Conservation (phyloP, 2,113 vertebrate species). For the Menidia beryllina region DNA sequence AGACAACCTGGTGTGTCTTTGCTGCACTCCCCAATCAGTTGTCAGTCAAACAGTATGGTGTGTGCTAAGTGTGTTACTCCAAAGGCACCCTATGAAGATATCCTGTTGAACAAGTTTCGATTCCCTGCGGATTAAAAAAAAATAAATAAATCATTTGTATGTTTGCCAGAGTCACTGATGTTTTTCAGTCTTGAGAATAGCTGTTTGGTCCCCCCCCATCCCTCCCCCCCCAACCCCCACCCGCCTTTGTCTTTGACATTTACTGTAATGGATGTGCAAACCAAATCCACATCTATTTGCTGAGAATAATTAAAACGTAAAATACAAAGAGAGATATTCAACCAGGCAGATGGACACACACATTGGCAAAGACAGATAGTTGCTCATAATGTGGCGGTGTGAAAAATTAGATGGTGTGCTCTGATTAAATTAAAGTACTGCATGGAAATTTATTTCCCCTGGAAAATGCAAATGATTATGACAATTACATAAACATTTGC, state of each 20-base stretch:
- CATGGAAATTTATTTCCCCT: constrained; percentile 21
- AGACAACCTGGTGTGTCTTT: constrained; percentile 3
- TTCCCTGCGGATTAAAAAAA: background rate
- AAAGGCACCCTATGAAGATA: constrained; percentile 13
- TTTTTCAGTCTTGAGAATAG: constrained; percentile 11
- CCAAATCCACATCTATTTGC: background rate
- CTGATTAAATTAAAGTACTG: constrained; percentile 30
- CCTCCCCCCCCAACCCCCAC: too few relatives aligned
- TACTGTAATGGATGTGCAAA: background rate
- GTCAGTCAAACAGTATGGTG: constrained; percentile 40
- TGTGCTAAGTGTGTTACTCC: constrained; percentile 24
- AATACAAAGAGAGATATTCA: background rate
- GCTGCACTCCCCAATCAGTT: constrained; percentile 5
- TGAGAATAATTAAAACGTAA: background rate
- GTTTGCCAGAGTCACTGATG: background rate
- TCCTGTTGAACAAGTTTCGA: constrained; percentile 25
- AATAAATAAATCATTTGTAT: background rate
- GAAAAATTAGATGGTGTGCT: background rate
- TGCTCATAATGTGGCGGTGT: constrained; percentile 4
- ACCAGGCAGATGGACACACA: background rate
- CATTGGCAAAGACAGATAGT: background rate
- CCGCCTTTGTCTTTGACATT: background rate
- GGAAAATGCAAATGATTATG: constrained; percentile 39
- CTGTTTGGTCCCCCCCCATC: too few relatives aligned
- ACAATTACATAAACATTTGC: constrained; percentile 49